Conservation (phyloP, 2,113 vertebrate species). For the Machaerirhynchus nigripectus region DNA sequence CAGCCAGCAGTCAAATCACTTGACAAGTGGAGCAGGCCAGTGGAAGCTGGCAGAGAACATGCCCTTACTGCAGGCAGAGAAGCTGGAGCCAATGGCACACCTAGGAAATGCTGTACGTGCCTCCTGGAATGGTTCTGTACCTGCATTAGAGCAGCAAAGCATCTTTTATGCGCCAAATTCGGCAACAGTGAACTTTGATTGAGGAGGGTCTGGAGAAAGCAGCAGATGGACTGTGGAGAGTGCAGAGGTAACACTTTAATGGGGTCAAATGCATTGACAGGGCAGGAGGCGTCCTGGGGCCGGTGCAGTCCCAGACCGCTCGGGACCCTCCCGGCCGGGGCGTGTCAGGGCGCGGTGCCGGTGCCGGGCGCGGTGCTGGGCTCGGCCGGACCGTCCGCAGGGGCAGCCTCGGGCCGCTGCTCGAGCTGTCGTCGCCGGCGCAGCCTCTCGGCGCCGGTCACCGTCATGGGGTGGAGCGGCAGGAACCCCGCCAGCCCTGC, state of each 20-base stretch:
- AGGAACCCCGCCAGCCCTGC: slow-evolving; percentile 43
- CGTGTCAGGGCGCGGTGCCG: neutral
- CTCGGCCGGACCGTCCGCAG: accelerated
- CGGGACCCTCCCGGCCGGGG: too few species aligned
- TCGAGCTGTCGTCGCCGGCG: neutral
- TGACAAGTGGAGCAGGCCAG: accelerated
- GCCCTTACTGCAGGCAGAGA: neutral
- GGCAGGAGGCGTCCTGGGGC: accelerated
- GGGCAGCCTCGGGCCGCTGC: neutral
- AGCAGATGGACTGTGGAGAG: accelerated
- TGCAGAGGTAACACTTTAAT: neutral
- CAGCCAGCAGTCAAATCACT: neutral
- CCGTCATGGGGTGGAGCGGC: slow-evolving; percentile 54
- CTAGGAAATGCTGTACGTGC: accelerated
- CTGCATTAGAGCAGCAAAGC: accelerated
- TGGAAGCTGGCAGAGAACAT: neutral
- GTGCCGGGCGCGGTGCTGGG: too few species aligned
- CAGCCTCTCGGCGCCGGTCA: slow-evolving; percentile 44
- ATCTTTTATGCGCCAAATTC: accelerated
- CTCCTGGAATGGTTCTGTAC: accelerated
- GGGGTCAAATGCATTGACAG: accelerated
- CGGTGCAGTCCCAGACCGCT: neutral
- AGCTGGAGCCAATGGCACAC: accelerated
- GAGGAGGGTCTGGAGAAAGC: neutral
- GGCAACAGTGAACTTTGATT: accelerated